These are phyloP conservation scores for Anthonomus grandis DNA, from an alignment of 1,140 invertebrate species.

Conservation along the genomic window DNA sequence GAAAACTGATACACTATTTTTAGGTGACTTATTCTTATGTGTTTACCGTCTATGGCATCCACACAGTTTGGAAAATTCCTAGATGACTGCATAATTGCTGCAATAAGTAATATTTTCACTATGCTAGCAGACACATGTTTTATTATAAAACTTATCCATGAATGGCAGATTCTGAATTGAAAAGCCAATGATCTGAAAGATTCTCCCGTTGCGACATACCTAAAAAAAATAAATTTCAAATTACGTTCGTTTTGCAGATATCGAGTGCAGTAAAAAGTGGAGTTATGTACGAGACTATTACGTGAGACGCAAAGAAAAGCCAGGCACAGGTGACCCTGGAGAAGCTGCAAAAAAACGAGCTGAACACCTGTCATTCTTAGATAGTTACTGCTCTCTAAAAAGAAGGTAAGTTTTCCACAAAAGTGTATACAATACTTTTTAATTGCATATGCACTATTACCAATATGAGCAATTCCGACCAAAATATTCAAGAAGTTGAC, in stretches of 20 bases:
- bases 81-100: too few species aligned
- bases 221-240: conserved; percentile 10
- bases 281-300: conserved; percentile 26
- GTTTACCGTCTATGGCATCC: neutral
- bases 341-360: conserved; percentile 24
- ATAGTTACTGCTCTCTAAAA: too few species aligned
- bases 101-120: too few species aligned
- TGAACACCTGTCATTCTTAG: conserved; percentile 28
- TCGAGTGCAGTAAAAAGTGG: conserved; percentile 23
- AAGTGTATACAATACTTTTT: too few species aligned
- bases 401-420: too few species aligned
- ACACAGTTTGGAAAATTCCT: neutral
- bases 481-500: too few species aligned
- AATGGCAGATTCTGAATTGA: too few species aligned
- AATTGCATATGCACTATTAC: too few species aligned
- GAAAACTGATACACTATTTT: neutral
- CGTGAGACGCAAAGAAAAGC: conserved; percentile 20
- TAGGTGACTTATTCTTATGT: too few species aligned
- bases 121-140: too few species aligned
- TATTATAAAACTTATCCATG: too few species aligned
- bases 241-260: conserved; percentile 15
- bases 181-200: conserved; percentile 22
- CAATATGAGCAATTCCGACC: too few species aligned
- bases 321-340: conserved; percentile 14
- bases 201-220: conserved; percentile 18